These are phyloP conservation scores for Ascaphus truei DNA, from an alignment of 2,113 vertebrate species.

Conservation along the genomic window DNA sequence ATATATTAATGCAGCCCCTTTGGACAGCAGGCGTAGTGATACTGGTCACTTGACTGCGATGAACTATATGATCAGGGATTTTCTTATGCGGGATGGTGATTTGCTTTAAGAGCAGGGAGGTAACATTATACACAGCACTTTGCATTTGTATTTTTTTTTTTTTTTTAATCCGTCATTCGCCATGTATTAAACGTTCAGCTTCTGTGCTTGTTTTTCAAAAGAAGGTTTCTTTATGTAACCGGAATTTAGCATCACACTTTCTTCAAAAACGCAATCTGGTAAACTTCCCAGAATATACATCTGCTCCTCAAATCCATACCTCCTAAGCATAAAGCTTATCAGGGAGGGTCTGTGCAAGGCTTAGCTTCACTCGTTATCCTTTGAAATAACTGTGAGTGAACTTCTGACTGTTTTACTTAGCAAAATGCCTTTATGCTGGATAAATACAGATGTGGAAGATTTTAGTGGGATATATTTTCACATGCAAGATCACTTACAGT, in stretches of 20 bases:
- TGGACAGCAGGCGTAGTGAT: no score
- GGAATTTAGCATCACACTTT: background rate
- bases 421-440: no score
- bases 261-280: background rate
- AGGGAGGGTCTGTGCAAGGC: background rate
- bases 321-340: background rate
- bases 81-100: no score
- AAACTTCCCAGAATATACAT: background rate
- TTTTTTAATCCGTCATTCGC: background rate
- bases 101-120: no score
- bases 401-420: background rate
- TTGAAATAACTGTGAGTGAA: background rate
- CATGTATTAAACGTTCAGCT: background rate
- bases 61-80: no score
- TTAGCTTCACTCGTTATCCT: background rate
- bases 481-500: no score
- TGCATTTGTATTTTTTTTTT: background rate
- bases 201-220: slow-evolving; percentile 2
- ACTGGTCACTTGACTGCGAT: no score
- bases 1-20: no score
- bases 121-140: background rate
- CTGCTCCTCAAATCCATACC: background rate
- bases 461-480: no score
- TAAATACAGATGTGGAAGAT: no score
- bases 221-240: background rate